Evolutionary conservation across 2,888 invertebrate genomes (phyloP), one percentile per base, ranked within the genome.

Genomic region (Acleris emargana): DNA sequence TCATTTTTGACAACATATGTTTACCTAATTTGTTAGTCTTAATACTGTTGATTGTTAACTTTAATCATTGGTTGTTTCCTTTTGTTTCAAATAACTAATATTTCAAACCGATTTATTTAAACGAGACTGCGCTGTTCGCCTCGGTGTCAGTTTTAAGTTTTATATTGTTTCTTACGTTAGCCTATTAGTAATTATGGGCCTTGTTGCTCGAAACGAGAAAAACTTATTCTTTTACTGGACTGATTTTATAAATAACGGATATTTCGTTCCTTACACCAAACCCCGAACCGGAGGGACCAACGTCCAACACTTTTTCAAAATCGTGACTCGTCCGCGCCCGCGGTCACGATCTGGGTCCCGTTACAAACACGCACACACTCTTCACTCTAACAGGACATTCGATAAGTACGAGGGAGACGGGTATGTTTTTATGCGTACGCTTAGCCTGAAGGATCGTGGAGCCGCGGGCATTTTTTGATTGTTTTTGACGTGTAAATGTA

Each of bases 221-320:
- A 25, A 5, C 5, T 1, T 6, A 25, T 6, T 25, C 1, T 25
- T 1, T 6, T 25, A 25, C 25, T 25, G 3, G 9, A 32, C 32
- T 32, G 2, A 32, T 32, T 32, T 9, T 20, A 45, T 16, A 42
- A 58, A 38, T 63, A 63, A 59, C 58, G 64, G 53, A 53, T 28
- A 57, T 57, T 57, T 61, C 74, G 61, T 74, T 62, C 67, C 76
- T 84, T 83, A 74, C 64, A 66, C 84, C 85, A 80, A 69, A 54
- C 76, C 54, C 67, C 67, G 77, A 76, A 71, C 76, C 76, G 77
- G 74, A 74, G 81, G 83, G 83, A 83, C 79, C 78, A 75, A 72
- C 80, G 82, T 82, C 90, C 87, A 81, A 87, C 89, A 91, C 88
- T 90, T 91, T 91, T 92, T 89, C 88, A 88, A 90, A 88, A 88